A percentile compares a stretch with the other conserved stretches of the same genome.
Conservation (phyloP, 2,113 vertebrate genomes). For the Plestiodon gilberti region DNA sequence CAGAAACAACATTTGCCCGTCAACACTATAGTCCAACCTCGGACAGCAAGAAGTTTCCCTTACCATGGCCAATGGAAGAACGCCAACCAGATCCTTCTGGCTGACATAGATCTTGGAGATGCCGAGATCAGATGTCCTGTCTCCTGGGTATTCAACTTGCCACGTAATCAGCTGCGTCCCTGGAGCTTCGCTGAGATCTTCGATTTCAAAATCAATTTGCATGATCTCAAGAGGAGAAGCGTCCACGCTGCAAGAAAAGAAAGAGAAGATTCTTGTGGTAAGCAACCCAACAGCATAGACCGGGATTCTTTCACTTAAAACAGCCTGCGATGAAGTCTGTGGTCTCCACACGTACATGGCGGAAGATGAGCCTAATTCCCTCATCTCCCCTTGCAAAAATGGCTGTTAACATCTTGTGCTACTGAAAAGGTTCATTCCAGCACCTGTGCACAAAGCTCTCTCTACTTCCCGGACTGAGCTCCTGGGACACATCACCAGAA, state of each 20-base stretch:
- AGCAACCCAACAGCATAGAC: too few species aligned
- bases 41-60: constrained; percentile 48
- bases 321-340: too few species aligned
- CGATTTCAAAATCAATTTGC: constrained; percentile 90
- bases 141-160: constrained; percentile 88
- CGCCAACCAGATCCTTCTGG: constrained; percentile 85
- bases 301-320: too few species aligned
- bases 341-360: too few species aligned
- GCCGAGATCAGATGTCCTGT: constrained; percentile 75
- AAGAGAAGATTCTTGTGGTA: background rate
- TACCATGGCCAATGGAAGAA: constrained; percentile 93
- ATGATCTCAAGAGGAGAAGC: constrained; percentile 83
- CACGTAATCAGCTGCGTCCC: constrained; percentile 90
- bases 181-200: constrained; percentile 78
- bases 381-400: too few species aligned
- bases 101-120: constrained; percentile 89
- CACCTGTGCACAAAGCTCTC: too few species aligned
- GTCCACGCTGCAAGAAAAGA: constrained; percentile 53
- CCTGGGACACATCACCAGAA: too few species aligned
- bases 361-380: too few species aligned
- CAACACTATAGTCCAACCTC: background rate
- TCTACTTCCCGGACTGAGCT: too few species aligned
- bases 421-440: too few species aligned
- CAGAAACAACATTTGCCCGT: background rate
- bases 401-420: too few species aligned